These are phyloP conservation scores for Dicranocentrus wangi DNA, from an alignment of 2,888 invertebrate species.

Conservation along the genomic window DNA sequence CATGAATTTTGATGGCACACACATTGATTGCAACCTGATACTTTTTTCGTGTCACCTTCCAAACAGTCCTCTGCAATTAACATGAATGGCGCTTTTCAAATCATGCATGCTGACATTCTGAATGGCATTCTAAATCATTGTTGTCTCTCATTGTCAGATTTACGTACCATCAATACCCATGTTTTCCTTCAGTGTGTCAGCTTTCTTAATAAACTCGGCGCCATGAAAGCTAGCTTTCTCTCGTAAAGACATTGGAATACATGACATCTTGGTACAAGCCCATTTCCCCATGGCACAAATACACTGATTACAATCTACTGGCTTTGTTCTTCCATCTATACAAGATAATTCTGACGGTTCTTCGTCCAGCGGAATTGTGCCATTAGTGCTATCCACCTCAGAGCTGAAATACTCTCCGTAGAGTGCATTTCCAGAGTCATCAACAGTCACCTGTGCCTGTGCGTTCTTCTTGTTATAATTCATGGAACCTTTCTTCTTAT, in stretches of 20 bases:
- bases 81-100: not conserved
- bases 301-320: slow-evolving; percentile 72
- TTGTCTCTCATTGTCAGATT: too few relatives aligned
- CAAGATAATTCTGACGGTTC: slow-evolving; percentile 36
- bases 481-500: slow-evolving; percentile 38
- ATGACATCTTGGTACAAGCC: slow-evolving; percentile 71
- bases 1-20: slow-evolving; percentile 72
- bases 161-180: slow-evolving; percentile 69
- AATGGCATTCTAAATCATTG: too few relatives aligned
- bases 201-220: slow-evolving; percentile 66
- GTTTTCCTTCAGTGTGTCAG: slow-evolving; percentile 69
- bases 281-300: slow-evolving; percentile 70
- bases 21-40: slow-evolving; percentile 69
- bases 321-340: slow-evolving; percentile 68
- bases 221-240: slow-evolving; percentile 72
- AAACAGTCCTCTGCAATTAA: slow-evolving; percentile 69
- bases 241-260: slow-evolving; percentile 70
- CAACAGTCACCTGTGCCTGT: slow-evolving; percentile 4
- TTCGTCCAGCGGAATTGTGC: slow-evolving; percentile 17
- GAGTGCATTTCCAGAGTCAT: slow-evolving; percentile 32
- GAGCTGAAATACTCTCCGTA: slow-evolving; percentile 53
- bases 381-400: slow-evolving; percentile 19
- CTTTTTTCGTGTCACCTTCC: slow-evolving; percentile 67
- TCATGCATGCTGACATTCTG: not conserved
- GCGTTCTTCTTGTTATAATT: slow-evolving; percentile 49